Percentiles rank a stretch among this genome's conserved stretches.
These are phyloP conservation scores for Paragorgia papillata DNA, from an alignment of 92 coral and sea anemone genomes.

Conservation along the genomic window DNA sequence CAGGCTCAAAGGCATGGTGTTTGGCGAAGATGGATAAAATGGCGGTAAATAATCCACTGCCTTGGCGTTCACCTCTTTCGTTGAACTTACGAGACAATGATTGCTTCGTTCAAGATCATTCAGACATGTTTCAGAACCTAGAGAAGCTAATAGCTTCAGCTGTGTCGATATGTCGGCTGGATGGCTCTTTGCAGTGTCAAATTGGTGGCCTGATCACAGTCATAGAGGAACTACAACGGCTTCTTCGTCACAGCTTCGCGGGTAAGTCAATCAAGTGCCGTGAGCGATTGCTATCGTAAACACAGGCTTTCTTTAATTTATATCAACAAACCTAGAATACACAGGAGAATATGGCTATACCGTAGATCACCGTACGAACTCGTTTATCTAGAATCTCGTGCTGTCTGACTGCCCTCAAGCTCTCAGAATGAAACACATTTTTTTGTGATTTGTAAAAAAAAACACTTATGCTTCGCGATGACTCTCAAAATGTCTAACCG, in stretches of 20 bases:
- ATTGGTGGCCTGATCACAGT: conserved; percentile 95
- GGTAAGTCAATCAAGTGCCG: conserved; percentile 54
- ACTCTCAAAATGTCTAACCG: no score
- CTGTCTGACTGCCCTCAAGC: no score
- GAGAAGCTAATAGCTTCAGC: conserved; percentile 98
- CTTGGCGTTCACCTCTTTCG: conserved; percentile 80
- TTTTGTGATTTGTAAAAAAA: no score
- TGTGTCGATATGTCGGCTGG: conserved; percentile 94
- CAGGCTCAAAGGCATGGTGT: no score
- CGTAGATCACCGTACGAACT: no score
- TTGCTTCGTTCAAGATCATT: conserved; percentile 7
- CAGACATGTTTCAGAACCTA: conserved; percentile 78
- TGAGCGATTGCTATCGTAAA: no score
- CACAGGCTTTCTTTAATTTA: background rate
- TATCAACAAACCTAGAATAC: no score
- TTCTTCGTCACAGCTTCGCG: conserved; percentile 79
- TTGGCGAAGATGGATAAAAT: no score
- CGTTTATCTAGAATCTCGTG: no score
- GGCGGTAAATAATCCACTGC: conserved; percentile 74
- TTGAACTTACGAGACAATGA: background rate
- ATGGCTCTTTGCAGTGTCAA: conserved; percentile 96
- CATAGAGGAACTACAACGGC: conserved; percentile 89
- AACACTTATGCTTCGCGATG: no score
- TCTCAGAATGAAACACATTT: no score
- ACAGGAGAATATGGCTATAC: no score